Evolutionary conservation across 2,797 vertebrate species (phyloP).

Genomic region (Vipera ursinii): DNA sequence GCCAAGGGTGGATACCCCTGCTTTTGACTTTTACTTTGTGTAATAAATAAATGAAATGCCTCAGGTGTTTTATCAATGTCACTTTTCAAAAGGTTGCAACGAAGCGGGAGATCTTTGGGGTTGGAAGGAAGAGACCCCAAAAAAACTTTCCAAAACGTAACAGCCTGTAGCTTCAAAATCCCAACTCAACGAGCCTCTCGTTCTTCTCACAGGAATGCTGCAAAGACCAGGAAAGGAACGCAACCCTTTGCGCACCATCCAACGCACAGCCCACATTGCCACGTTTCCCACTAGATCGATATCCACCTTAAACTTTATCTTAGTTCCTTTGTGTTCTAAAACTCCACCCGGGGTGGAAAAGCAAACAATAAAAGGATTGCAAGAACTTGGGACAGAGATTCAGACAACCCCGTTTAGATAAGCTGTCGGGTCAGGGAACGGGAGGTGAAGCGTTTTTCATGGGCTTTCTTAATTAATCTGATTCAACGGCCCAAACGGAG

Average conservation of each 20-base stretch:
- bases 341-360: not conserved
- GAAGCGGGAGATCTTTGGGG: not conserved
- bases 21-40: not conserved
- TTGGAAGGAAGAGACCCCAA: too few species aligned
- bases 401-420: not conserved
- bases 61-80: too few species aligned
- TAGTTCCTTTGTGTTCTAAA: not conserved
- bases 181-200: not conserved
- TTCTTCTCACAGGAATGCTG: not conserved
- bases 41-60: not conserved
- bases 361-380: not conserved
- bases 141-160: not conserved
- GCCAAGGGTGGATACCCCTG: not conserved
- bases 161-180: not conserved
- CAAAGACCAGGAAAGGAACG: not conserved
- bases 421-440: not conserved
- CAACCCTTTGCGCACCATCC: not conserved
- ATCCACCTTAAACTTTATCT: not conserved
- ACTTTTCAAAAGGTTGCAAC: not conserved
- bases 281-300: not conserved
- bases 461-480: not conserved
- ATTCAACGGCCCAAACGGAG: not conserved
- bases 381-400: not conserved
- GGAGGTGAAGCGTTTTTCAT: not conserved
- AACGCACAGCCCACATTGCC: not conserved